Evolutionary conservation across 2,888 invertebrate genomes (phyloP), one percentile per base, ranked within the genome.

Genomic region (Nephrotoma guestfalica): DNA sequence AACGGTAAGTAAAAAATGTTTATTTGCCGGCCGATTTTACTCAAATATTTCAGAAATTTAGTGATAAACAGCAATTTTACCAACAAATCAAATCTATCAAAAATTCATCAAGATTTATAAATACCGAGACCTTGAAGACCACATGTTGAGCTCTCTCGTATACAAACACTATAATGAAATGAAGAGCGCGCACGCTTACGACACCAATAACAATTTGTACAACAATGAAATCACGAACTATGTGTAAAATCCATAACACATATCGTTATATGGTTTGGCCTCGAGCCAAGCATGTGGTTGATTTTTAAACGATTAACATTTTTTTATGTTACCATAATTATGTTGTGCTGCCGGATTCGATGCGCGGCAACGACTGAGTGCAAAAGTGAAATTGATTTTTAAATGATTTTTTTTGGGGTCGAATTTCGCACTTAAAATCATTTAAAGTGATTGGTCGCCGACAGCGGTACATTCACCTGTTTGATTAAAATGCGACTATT

Each of bases 1-100:
- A 88, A 94, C 95, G 89, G 95, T 96, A 90, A 92, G 93, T 91
- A 71, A 83, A 13, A 43, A 13, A 85, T n/a, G 15, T 83, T 83
- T 83, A 11, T 15, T 0, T 71, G 18, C 7, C 71, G n/a, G 6
- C 6, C 7, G 6, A 71, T 71, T 6, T 71, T 13, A 7, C 13
- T 71, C 13, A 71, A 71, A 71, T 4, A 6, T 15, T 57, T 57
- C 5, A 15, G 11, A 5, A 15, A 5, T 57, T 57, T 57, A 6
- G 4, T 6, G 4, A 6, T 57, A 6, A 57, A 41, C 13, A 41
- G 13, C 15, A 41, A 41, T 57, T 57, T 18, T 18, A 18, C 57
- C 15, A 5, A 30, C 47, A 71, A 1, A 15, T 15, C 6, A 6
- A 9, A 51, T 15, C 15, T 15, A 15, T n/a, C 47, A 5, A 2